phyloP scores from a whole-genome alignment of 35 echinoderm and acorn worm genomes.

The Lytechinus pictus region DNA sequence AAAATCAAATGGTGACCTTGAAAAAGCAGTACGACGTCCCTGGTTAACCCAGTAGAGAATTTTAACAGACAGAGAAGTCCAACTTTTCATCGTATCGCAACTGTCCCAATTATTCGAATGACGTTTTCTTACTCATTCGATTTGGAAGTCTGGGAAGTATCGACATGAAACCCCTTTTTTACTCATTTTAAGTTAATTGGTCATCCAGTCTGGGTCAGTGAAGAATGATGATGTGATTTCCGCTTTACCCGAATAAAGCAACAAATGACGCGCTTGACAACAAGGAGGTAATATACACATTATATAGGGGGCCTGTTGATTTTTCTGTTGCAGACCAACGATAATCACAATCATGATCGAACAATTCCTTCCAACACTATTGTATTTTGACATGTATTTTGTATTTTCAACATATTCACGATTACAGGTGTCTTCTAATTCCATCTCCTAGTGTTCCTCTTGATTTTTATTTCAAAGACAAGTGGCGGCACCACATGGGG shows the following conservation, averaged over 20 bases:
- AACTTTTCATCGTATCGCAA: background rate
- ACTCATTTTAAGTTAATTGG: background rate
- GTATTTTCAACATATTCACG: too few relatives aligned
- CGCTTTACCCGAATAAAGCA: background rate
- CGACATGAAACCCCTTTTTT: background rate
- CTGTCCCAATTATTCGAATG: background rate
- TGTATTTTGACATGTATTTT: too few relatives aligned
- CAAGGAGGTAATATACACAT: background rate
- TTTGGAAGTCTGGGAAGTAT: background rate
- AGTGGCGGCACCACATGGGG: too few relatives aligned
- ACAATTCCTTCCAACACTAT: too few relatives aligned
- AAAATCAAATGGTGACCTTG: background rate
- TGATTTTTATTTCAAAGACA: too few relatives aligned
- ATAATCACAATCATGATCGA: too few relatives aligned
- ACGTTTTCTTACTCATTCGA: constrained; percentile 2
- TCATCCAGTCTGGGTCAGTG: background rate
- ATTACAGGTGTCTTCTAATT: too few relatives aligned
- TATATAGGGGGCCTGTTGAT: background rate
- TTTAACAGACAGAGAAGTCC: background rate
- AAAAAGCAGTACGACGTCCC: background rate
- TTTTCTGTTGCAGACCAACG: background rate
- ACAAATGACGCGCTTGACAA: background rate
- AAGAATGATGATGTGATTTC: background rate
- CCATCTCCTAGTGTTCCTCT: too few relatives aligned
- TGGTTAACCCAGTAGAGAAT: background rate